Conservation (phyloP, 1,140 invertebrate genomes). For the Dreissena rostriformis region DNA sequence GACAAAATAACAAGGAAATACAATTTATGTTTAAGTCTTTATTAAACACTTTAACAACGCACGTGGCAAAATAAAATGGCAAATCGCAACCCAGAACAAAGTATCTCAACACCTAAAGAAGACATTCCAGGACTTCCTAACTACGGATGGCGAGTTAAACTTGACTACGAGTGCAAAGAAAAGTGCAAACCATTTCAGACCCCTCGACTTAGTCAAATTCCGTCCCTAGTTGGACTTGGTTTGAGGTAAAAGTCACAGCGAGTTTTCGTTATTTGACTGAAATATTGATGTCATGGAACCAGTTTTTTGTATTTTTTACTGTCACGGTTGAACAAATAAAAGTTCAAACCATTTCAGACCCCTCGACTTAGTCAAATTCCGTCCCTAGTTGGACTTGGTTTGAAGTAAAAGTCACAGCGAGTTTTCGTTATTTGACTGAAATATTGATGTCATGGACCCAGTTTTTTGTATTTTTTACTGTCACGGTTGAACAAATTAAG, state of each 20-base stretch:
- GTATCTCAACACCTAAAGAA: constrained; percentile 68
- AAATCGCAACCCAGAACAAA: constrained; percentile 61
- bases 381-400: constrained; percentile 85
- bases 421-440: no score
- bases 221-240: constrained; percentile 85
- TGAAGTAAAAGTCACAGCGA: no score
- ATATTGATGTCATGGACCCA: no score
- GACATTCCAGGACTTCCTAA: constrained; percentile 72
- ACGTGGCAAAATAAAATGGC: no score
- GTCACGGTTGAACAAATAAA: constrained; percentile 88
- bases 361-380: constrained; percentile 87
- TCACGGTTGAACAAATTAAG: constrained; percentile 89
- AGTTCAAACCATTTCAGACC: constrained; percentile 86
- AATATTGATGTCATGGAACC: no score
- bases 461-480: no score
- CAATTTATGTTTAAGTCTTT: no score
- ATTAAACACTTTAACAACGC: no score
- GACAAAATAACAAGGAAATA: no score
- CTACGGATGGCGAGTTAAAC: constrained; percentile 82
- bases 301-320: no score
- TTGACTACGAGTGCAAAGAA: constrained; percentile 89
- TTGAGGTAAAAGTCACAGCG: constrained; percentile 85
- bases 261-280: no score
- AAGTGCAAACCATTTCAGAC: constrained; percentile 87
- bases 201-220: constrained; percentile 86